phyloP scores from a whole-genome alignment of 2,797 vertebrate species.

The Hypotaenidia okinawae region DNA sequence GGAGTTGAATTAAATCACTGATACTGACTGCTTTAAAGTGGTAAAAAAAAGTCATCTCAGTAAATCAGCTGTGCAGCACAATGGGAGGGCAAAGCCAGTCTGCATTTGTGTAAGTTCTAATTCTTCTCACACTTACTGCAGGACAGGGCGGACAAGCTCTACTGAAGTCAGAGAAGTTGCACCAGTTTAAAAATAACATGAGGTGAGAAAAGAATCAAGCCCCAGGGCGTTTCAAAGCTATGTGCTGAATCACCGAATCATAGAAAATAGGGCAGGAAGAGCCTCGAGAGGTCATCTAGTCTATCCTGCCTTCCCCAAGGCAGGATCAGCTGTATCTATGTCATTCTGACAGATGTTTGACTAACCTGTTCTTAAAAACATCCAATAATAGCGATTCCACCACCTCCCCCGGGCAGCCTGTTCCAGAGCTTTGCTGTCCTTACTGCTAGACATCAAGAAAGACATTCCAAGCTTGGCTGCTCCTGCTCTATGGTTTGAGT shows the following conservation, averaged over 20 bases:
- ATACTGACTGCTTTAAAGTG: neutral
- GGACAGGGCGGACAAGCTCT: neutral
- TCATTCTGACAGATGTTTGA: slow-evolving; percentile 48
- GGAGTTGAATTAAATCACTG: neutral
- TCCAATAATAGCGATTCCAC: neutral
- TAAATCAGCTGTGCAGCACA: neutral
- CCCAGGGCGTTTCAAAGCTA: slow-evolving; percentile 46
- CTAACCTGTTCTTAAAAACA: slow-evolving; percentile 49
- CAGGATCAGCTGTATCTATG: slow-evolving; percentile 43
- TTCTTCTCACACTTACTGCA: slow-evolving; percentile 10
- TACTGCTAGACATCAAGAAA: neutral
- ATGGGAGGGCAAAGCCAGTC: neutral
- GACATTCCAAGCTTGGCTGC: neutral
- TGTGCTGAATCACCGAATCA: slow-evolving; percentile 60
- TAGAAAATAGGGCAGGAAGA: slow-evolving; percentile 55
- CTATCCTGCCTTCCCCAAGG: slow-evolving; percentile 47
- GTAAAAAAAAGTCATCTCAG: neutral
- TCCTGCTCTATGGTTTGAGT: neutral
- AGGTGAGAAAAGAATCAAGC: slow-evolving; percentile 51
- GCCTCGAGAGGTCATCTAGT: slow-evolving; percentile 48
- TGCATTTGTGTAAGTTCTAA: slow-evolving; percentile 10
- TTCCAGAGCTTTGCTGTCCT: neutral
- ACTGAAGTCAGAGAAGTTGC: slow-evolving; percentile 39
- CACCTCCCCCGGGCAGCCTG: neutral
- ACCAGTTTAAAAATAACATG: slow-evolving; percentile 60